phyloP scores from a whole-genome alignment of 92 coral and sea anemone species.

The Epizoanthus fatuus region DNA sequence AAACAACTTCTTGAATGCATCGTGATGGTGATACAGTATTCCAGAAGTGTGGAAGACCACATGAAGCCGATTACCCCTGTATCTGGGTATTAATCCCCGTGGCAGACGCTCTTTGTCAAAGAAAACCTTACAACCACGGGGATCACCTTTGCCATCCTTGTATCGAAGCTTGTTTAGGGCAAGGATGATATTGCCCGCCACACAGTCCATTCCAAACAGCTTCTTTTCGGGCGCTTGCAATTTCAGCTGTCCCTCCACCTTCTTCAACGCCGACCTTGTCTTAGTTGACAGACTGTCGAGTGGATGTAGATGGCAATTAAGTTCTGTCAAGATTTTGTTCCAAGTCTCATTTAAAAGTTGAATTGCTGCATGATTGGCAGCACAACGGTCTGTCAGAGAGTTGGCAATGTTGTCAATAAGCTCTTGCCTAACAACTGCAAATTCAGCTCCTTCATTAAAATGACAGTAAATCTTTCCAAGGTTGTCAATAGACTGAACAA shows the following conservation, averaged over 20 bases:
- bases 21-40: neutral
- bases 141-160: conserved; percentile 28
- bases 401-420: neutral
- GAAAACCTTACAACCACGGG: conserved; percentile 9
- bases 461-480: neutral
- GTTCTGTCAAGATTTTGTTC: neutral
- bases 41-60: conserved; percentile 11
- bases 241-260: neutral
- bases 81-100: conserved; percentile 4
- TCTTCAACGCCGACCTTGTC: neutral
- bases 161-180: neutral
- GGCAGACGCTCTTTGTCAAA: conserved; percentile 8
- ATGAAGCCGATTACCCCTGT: neutral
- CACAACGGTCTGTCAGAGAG: neutral
- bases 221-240: neutral
- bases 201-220: neutral
- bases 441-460: neutral
- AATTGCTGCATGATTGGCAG: neutral
- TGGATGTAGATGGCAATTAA: neutral
- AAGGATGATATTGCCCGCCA: conserved; percentile 12
- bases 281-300: neutral
- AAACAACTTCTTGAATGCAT: neutral
- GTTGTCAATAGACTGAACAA: neutral
- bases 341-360: neutral
- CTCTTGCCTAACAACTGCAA: neutral